Evolutionary conservation across 2,888 invertebrate genomes (phyloP).

Genomic region (Troglohyphantes excavatus): DNA sequence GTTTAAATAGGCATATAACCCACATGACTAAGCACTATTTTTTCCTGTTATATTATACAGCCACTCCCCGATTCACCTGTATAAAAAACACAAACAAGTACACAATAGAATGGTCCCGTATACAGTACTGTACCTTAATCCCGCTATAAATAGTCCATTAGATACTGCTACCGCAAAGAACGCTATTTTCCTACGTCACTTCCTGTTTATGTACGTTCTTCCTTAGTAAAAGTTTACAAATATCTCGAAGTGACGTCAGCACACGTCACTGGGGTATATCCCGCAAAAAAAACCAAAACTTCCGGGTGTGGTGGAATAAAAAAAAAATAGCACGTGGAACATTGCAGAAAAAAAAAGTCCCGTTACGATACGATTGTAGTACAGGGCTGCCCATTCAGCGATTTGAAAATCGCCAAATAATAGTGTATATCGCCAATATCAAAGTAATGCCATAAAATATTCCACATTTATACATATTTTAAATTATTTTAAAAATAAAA

Average conservation of each 20-base stretch:
- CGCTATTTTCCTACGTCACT: neutral
- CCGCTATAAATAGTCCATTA: neutral
- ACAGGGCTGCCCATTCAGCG: neutral
- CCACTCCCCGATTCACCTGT: neutral
- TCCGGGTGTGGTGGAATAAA: conserved; percentile 68
- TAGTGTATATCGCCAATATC: no score
- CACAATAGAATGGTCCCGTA: neutral
- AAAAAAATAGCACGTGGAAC: conserved; percentile 11
- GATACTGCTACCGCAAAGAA: neutral
- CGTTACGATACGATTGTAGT: conserved; percentile 58
- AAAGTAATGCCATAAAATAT: no score
- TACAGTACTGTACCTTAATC: no score
- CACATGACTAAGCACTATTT: no score
- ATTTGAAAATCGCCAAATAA: no score
- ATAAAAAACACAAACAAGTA: neutral
- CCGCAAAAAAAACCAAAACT: conserved; percentile 35
- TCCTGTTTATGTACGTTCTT: neutral
- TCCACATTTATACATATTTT: no score
- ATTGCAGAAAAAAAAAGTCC: conserved; percentile 28
- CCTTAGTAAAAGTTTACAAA: conserved; percentile 63
- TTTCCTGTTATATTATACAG: no score
- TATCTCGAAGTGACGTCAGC: conserved; percentile 55
- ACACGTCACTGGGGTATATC: conserved; percentile 57
- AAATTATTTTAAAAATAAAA: no score
- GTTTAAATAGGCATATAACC: no score